Conservation (phyloP, 2,888 invertebrate genomes). For the Drosophila meridiana region DNA sequence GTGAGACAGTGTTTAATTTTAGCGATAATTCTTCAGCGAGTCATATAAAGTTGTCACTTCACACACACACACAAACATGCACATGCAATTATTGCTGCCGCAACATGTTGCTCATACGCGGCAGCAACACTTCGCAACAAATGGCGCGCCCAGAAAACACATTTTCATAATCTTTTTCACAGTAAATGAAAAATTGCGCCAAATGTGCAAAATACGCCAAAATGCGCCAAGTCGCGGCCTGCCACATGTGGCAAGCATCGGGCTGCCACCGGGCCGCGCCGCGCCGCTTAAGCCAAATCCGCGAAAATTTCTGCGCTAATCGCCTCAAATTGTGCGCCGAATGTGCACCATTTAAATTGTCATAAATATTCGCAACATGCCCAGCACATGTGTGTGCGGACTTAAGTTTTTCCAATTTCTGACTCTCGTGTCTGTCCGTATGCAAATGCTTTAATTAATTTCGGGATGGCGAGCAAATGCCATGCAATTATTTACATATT, state of each 20-base stretch:
- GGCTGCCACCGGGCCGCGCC: slow-evolving; percentile 30
- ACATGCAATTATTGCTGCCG: slow-evolving; percentile 55
- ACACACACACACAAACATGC: slow-evolving; percentile 12
- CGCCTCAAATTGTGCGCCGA: slow-evolving; percentile 76
- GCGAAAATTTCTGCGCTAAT: slow-evolving; percentile 76
- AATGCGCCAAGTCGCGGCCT: slow-evolving; percentile 27
- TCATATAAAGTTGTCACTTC: slow-evolving; percentile 68
- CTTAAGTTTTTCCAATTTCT: slow-evolving; percentile 42
- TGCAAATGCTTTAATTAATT: slow-evolving; percentile 69
- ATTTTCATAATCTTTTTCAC: slow-evolving; percentile 59
- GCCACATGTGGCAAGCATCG: slow-evolving; percentile 65
- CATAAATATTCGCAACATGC: slow-evolving; percentile 66
- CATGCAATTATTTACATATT: slow-evolving; percentile 70
- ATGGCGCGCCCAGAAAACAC: slow-evolving; percentile 59
- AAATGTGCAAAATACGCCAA: slow-evolving; percentile 28
- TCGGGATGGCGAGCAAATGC: slow-evolving; percentile 54
- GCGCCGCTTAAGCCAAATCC: slow-evolving; percentile 64
- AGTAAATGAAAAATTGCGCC: slow-evolving; percentile 58
- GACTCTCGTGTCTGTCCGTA: slow-evolving; percentile 23
- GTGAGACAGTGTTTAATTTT: slow-evolving; percentile 45
- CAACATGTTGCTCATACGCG: slow-evolving; percentile 48
- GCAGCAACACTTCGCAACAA: slow-evolving; percentile 34
- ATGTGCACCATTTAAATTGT: slow-evolving; percentile 79
- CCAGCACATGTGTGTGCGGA: slow-evolving; percentile 28
- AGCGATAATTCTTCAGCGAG: slow-evolving; percentile 37